These are phyloP conservation scores for Spea hammondii DNA, from an alignment of 2,797 vertebrate species.

Conservation along the genomic window DNA sequence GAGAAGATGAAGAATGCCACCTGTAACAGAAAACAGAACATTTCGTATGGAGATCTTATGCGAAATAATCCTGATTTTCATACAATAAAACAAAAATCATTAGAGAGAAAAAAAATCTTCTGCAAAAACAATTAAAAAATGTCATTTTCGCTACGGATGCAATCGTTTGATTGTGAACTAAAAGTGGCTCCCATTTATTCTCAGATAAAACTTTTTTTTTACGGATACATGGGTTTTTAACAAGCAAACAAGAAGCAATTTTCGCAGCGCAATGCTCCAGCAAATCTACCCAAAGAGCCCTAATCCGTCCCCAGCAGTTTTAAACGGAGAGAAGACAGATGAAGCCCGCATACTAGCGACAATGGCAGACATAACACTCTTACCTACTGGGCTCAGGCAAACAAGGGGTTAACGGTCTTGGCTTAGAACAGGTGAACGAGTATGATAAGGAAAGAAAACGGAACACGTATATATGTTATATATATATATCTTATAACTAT, in stretches of 20 bases:
- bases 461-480: no score
- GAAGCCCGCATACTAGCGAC: slow-evolving; percentile 24
- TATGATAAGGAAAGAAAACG: no score
- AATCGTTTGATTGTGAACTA: slow-evolving; percentile 46
- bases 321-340: not conserved
- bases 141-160: slow-evolving; percentile 52
- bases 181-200: slow-evolving; percentile 60
- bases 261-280: slow-evolving; percentile 61
- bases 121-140: not conserved
- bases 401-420: not conserved
- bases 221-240: slow-evolving; percentile 56
- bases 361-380: slow-evolving; percentile 40
- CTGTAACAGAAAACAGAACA: no score
- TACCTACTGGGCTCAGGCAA: not conserved
- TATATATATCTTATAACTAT: no score
- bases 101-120: no score
- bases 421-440: no score
- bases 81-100: slow-evolving; percentile 48
- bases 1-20: no score
- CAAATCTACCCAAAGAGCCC: slow-evolving; percentile 57
- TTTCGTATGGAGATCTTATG: no score
- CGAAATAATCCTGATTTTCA: not conserved
- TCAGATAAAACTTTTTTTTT: slow-evolving; percentile 54
- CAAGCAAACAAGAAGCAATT: slow-evolving; percentile 61
- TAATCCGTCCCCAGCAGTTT: slow-evolving; percentile 57